Conservation (phyloP, 1,140 invertebrate genomes). For the Ostrea denselamellosa region DNA sequence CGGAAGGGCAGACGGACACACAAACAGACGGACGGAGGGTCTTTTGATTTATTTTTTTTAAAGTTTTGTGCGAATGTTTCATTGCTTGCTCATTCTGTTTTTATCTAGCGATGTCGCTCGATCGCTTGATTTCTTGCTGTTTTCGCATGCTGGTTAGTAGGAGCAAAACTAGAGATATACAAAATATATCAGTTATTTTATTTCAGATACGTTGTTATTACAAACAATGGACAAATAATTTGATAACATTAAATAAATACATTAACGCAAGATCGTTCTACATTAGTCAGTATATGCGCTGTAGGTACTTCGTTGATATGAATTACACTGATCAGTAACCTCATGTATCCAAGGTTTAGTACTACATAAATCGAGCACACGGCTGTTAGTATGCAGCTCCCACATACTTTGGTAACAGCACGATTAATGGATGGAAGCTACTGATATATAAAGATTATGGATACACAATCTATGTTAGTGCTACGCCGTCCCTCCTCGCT, state of each 20-base stretch:
- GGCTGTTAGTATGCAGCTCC: conserved; percentile 29
- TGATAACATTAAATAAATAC: neutral
- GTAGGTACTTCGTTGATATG: neutral
- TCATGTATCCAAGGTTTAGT: neutral
- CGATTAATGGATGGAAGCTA: conserved; percentile 15
- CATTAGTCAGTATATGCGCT: neutral
- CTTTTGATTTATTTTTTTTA: too few relatives aligned
- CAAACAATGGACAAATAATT: conserved; percentile 20
- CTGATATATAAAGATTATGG: conserved; percentile 30
- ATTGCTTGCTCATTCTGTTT: too few relatives aligned
- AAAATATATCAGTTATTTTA: neutral
- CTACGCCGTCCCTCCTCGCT: neutral
- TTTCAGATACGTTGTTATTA: neutral
- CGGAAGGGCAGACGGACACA: too few relatives aligned
- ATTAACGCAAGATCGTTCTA: neutral
- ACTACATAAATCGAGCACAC: neutral
- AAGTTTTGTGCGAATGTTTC: too few relatives aligned
- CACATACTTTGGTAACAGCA: conserved; percentile 20
- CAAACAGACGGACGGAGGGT: too few relatives aligned
- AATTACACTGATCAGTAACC: neutral
- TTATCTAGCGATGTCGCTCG: neutral
- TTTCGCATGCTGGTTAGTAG: conserved; percentile 21
- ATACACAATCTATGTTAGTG: conserved; percentile 39
- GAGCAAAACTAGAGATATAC: conserved; percentile 7
- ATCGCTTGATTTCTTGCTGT: neutral